Base-by-base conservation (phyloP, 2,797 vertebrate genomes). In the Xiphophorus birchmanni region DNA sequence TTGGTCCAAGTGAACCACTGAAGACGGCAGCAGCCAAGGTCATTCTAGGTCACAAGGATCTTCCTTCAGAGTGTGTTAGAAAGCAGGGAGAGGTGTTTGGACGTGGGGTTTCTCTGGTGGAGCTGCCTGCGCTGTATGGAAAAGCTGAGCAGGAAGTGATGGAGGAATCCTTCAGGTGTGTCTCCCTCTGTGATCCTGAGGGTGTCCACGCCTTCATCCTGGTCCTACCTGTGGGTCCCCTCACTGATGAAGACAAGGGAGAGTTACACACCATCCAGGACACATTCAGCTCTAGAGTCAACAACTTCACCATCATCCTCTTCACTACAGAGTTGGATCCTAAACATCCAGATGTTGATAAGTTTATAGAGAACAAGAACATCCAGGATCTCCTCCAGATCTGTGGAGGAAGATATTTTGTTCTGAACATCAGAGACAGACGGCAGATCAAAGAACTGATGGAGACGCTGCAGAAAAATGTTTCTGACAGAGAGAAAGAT, bases 61-160 rank as follows among this genome's bases (percentile, higher is more conserved):
- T n/a, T 52, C 32, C 40, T 54, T 11, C 73, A 13, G 35, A 74
- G 32, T n/a, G 50, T 56, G 73, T 74, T 18, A 42, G 26, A 23
- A n/a, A 58, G 8, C 74, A n/a, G 52, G 37, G 74, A 11, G 37
- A 44, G 52, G 50, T 29, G 50, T 75, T 37, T 75, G 74, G 74
- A n/a, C 35, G 50, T 58, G 17, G 21, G 52, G 52, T 75, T 44
- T 75, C 74, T 42, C 2, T 75, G 74, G 23, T 75, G 74, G 52
- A 75, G 74, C 52, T 75, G 35, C 73, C 73, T 56, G 48, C 52
- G 3, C 4, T 37, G 37, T 3, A 37, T 37, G 37, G 73, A 37
- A 37, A 37, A 37, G 3, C 37, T 37, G 3, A 37, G 37, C 37
- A 37, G 37, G 37, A 37, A 37, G 37, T 37, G 37, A 37, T 37